Conservation (phyloP, 30 jellyfish, hydroid and myxozoan species). For the Pelagia noctiluca region DNA sequence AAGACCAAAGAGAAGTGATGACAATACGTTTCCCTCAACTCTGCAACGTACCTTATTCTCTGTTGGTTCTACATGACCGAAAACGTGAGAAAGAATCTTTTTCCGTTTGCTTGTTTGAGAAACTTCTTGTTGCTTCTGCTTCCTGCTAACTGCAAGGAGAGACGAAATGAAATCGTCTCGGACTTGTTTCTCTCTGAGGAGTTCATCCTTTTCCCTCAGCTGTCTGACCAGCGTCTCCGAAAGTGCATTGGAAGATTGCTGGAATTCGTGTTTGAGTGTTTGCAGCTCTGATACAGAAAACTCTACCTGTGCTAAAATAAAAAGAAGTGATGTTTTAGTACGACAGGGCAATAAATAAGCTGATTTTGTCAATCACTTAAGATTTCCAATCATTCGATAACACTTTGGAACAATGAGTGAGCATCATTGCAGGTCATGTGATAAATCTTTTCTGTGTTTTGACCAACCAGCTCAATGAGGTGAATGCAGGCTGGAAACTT, state of each 20-base stretch:
- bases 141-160: constrained; percentile 36
- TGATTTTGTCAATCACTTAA: no score
- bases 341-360: no score
- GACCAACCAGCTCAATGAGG: no score
- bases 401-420: no score
- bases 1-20: neutral
- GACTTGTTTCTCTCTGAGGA: constrained; percentile 41
- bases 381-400: no score
- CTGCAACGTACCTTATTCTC: constrained; percentile 20
- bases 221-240: constrained; percentile 45
- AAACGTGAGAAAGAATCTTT: constrained; percentile 26
- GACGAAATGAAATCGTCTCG: constrained; percentile 47
- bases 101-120: constrained; percentile 17
- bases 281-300: constrained; percentile 30
- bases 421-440: no score
- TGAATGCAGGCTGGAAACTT: no score
- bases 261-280: neutral
- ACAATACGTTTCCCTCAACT: neutral
- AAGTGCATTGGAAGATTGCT: neutral
- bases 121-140: constrained; percentile 23
- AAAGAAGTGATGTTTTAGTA: neutral
- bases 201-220: constrained; percentile 35
- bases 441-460: no score
- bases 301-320: neutral
- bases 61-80: constrained; percentile 13